Conservation (phyloP, 2,888 invertebrate genomes). For the Drosophila monieri region DNA sequence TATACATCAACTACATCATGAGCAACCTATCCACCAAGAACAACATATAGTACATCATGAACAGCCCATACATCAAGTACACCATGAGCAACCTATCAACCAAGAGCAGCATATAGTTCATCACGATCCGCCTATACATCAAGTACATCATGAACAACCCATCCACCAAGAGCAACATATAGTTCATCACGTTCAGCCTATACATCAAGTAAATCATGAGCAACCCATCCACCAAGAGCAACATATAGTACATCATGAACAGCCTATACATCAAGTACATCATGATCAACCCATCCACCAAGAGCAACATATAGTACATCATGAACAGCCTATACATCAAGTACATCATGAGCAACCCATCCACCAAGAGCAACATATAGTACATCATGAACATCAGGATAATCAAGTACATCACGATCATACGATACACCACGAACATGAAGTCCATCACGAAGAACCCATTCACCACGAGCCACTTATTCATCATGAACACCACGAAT, state of each 20-base stretch:
- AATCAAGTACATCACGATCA: neutral
- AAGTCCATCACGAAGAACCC: neutral
- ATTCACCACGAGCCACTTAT: neutral
- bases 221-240: neutral
- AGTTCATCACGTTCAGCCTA: neutral
- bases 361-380: constrained; percentile 7
- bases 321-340: neutral
- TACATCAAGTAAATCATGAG: neutral
- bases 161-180: neutral
- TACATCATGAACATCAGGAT: constrained; percentile 7
- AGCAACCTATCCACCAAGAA: neutral
- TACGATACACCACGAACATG: neutral
- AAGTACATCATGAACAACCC: constrained; percentile 1
- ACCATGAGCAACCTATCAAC: neutral
- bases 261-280: neutral
- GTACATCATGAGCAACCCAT: constrained; percentile 1
- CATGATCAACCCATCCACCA: neutral
- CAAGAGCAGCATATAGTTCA: no score
- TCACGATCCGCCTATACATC: neutral
- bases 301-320: neutral
- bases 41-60: neutral
- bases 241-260: no score
- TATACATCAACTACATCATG: neutral
- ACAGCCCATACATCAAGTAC: neutral
- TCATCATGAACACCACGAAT: constrained; percentile 4